Base-by-base conservation (phyloP, 1,140 invertebrate species). In the Trichoplusia ni region DNA sequence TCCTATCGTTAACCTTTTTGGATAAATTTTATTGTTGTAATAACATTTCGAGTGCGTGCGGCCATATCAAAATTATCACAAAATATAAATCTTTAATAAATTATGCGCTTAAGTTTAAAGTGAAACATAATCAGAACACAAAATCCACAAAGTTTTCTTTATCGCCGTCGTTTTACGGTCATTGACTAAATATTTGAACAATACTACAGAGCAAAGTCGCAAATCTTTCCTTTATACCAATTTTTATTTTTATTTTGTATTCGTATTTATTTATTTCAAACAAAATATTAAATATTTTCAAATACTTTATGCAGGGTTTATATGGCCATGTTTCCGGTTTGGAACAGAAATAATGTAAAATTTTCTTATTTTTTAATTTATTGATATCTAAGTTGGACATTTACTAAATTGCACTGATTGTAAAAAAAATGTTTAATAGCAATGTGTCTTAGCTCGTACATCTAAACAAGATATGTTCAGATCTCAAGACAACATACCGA, bases 161-260 rank as follows among this genome's bases (percentile, higher is more conserved):
- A 53, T 42, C 46, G 49, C 54, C 54, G 68, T 64, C 49, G 23
- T 54, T 69, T 73, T 69, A 67, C 29, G 63, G 60, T 53, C 63
- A 60, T 40, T 25, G 7, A 14, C 33, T 61, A 66, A 66, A 69
- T 67, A 62, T 59, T 44, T 60, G 58, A 42, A 42, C 11, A 60
- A 27, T 44, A 49, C 49, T 23, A 25, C 25, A 13, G 44, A 35
- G 47, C n/a, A 16, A 25, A 40, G 37, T 44, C 54, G 54, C 54
- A 42, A 58, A 58, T 58, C 38, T 40, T 58, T 40, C 9, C 33
- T 37, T 56, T 56, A 56, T 56, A 40, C 27, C 13, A 56, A 56
- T 40, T 47, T 42, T 51, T 27, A 62, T 21, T 46, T 47, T 60
- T 47, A 35, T 47, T 37, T 47, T 47, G 13, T 7, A 23, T 60